These are phyloP conservation scores for Thereva unica DNA, from an alignment of 2,888 invertebrate genomes.

Conservation along the genomic window DNA sequence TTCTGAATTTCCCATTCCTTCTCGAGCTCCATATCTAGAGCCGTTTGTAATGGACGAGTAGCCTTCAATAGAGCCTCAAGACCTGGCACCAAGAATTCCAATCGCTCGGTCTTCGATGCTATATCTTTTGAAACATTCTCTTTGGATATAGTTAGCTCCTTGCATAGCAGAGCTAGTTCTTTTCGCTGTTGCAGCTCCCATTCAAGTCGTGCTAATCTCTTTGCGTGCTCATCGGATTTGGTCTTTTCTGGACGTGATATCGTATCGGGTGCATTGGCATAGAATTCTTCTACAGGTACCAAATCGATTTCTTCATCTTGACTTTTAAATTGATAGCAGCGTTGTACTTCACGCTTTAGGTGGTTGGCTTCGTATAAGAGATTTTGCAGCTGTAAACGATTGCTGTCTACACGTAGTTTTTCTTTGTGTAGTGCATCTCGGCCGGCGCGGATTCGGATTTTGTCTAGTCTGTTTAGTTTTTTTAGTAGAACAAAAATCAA, in stretches of 20 bases:
- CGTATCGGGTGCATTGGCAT: conserved; percentile 72
- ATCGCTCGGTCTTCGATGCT: conserved; percentile 72
- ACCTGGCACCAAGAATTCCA: conserved; percentile 82
- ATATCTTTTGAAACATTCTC: conserved; percentile 76
- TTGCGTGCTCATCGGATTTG: conserved; percentile 73
- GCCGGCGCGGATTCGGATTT: conserved; percentile 81
- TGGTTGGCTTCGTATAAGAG: conserved; percentile 92
- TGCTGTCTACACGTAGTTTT: conserved; percentile 86
- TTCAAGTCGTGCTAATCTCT: conserved; percentile 82
- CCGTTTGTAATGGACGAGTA: conserved; percentile 87
- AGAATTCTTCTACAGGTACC: conserved; percentile 82
- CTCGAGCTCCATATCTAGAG: conserved; percentile 79
- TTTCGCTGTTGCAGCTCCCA: conserved; percentile 91
- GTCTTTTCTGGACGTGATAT: conserved; percentile 71
- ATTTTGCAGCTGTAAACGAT: conserved; percentile 89
- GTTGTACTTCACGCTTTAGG: conserved; percentile 90
- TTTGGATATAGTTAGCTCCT: conserved; percentile 75
- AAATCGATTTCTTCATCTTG: conserved; percentile 92
- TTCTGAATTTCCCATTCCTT: conserved; percentile 77
- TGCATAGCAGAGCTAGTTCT: conserved; percentile 75
- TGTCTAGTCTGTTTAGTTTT: conserved; percentile 87
- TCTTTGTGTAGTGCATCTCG: conserved; percentile 80
- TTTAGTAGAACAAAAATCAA: conserved; percentile 81
- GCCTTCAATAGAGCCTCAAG: conserved; percentile 72
- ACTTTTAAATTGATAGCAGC: conserved; percentile 92